Evolutionary conservation across 2,888 invertebrate genomes (phyloP).

Genomic region (Podabrus alpinus): DNA sequence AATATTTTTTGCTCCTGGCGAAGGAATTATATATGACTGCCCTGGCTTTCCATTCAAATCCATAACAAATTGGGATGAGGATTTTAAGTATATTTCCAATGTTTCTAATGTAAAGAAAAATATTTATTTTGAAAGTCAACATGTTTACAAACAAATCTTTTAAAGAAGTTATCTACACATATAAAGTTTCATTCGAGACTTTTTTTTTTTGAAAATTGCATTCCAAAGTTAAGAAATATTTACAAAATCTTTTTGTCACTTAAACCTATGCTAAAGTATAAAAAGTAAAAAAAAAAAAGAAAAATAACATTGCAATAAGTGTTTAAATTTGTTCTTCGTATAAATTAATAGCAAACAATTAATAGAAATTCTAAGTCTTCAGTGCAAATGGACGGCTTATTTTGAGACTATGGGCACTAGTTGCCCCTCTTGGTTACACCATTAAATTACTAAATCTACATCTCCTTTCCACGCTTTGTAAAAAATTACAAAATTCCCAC

Average conservation of each 20-base stretch:
- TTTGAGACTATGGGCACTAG: slow-evolving; percentile 47
- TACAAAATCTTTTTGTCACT: neutral
- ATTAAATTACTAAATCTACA: slow-evolving; percentile 10
- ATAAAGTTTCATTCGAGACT: slow-evolving; percentile 2
- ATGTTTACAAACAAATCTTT: slow-evolving; percentile 45
- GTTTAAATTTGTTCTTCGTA: neutral
- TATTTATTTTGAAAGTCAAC: slow-evolving; percentile 47
- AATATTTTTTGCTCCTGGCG: too few species aligned
- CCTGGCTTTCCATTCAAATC: too few species aligned
- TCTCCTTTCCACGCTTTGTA: neutral
- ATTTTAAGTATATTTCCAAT: neutral
- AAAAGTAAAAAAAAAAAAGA: slow-evolving; percentile 16
- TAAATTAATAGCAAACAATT: slow-evolving; percentile 14
- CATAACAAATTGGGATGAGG: too few species aligned
- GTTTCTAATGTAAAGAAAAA: slow-evolving; percentile 38
- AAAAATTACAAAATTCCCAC: neutral
- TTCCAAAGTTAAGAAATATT: slow-evolving; percentile 4
- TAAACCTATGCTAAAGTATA: neutral
- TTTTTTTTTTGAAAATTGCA: slow-evolving; percentile 7
- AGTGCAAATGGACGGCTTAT: slow-evolving; percentile 51
- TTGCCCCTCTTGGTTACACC: slow-evolving; percentile 20
- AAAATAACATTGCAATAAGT: slow-evolving; percentile 1
- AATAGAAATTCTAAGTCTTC: slow-evolving; percentile 33
- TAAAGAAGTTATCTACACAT: slow-evolving; percentile 10
- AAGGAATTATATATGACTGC: too few species aligned